A percentile compares a stretch with the other conserved stretches of the same genome.
Conservation (phyloP, 1,140 invertebrate species). For the Hormaphis cornu region DNA sequence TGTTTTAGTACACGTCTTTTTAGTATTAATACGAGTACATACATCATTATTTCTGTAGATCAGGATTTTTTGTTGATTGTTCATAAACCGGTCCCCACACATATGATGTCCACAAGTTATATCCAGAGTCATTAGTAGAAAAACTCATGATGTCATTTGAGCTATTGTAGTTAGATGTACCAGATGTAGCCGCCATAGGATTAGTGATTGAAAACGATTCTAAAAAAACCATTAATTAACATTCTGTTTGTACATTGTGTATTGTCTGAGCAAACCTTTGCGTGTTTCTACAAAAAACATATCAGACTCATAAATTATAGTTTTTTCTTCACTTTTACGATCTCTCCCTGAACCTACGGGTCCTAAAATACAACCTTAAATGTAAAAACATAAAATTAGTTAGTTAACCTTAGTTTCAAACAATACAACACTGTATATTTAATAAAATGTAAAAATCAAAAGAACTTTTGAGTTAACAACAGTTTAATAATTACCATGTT, state of each 20-base stretch:
- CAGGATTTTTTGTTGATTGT: conserved; percentile 5
- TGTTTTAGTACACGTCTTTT: too few relatives aligned
- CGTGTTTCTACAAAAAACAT: not conserved
- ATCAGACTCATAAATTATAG: not conserved
- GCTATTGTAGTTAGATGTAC: not conserved
- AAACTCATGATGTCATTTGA: not conserved
- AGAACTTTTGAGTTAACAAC: too few relatives aligned
- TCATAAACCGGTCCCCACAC: conserved; percentile 14
- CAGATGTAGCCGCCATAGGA: not conserved
- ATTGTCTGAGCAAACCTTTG: too few relatives aligned
- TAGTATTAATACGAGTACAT: not conserved
- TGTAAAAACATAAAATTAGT: not conserved
- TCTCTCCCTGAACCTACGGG: conserved; percentile 26
- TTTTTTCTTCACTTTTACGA: conserved; percentile 13
- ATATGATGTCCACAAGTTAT: conserved; percentile 24
- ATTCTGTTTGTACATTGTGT: not conserved
- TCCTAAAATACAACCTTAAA: not conserved
- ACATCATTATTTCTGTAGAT: not conserved
- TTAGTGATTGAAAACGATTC: not conserved
- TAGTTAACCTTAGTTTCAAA: not conserved
- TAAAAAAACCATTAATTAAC: not conserved
- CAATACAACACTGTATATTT: not conserved
- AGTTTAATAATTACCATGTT: conserved; percentile 13
- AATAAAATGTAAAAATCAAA: not conserved
- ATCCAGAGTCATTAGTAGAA: conserved; percentile 5